Percentiles rank a stretch among this genome's conserved stretches.
phyloP scores from a whole-genome alignment of 1,140 invertebrate species.

The Rhyacophila brunnea region DNA sequence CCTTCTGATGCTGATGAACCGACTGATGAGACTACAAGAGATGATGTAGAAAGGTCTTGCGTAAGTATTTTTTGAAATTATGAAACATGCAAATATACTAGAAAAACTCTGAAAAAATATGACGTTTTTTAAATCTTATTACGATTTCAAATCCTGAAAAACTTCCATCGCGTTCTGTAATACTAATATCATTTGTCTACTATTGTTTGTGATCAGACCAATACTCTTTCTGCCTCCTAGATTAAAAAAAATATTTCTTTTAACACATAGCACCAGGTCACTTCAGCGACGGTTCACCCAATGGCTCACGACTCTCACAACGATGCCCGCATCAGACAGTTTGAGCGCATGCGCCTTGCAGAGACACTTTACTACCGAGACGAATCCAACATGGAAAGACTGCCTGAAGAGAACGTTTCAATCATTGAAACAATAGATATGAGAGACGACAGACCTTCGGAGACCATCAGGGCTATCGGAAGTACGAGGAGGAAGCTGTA shows the following conservation, averaged over 20 bases:
- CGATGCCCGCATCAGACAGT: conserved; percentile 35
- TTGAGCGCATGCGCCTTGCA: conserved; percentile 44
- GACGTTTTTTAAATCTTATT: no score
- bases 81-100: no score
- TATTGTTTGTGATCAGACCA: no score
- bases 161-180: no score
- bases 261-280: conserved; percentile 62
- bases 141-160: no score
- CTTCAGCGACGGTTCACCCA: conserved; percentile 69
- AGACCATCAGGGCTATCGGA: conserved; percentile 61
- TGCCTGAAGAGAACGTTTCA: conserved; percentile 79
- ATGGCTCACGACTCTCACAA: conserved; percentile 41
- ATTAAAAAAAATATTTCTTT: no score
- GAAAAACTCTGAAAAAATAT: no score
- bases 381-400: conserved; percentile 63
- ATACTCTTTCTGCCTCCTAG: no score
- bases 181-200: no score
- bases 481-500: conserved; percentile 75
- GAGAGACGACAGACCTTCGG: conserved; percentile 60
- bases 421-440: conserved; percentile 76
- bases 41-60: background rate
- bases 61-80: conserved; percentile 11
- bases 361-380: conserved; percentile 43
- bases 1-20: conserved; percentile 48
- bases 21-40: conserved; percentile 1